Evolutionary conservation across 2,797 vertebrate species (phyloP).

Genomic region (Protosalanx chinensis): DNA sequence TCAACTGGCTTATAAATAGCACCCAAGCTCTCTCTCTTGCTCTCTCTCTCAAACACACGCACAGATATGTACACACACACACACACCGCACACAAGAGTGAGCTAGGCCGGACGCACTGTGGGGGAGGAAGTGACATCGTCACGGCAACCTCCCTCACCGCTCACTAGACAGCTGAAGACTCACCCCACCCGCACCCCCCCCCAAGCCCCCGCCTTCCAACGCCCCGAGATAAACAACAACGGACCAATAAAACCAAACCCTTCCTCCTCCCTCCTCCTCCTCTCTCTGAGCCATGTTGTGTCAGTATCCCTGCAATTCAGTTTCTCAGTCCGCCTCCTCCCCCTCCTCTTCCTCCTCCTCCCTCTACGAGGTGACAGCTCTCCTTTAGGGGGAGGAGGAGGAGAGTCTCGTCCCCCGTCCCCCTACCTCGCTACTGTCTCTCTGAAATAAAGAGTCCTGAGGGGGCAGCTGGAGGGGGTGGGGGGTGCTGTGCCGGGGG

Average conservation of each 20-base stretch:
- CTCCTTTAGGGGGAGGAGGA: too few relatives aligned
- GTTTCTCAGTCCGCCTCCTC: too few relatives aligned
- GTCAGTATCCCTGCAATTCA: too few relatives aligned
- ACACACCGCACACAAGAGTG: not conserved
- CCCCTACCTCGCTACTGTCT: too few relatives aligned
- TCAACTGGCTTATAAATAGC: too few relatives aligned
- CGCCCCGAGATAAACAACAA: slow-evolving; percentile 7
- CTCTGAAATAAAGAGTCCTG: too few relatives aligned
- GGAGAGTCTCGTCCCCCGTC: too few relatives aligned
- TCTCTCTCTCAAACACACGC: not conserved
- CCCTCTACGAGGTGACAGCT: too few relatives aligned
- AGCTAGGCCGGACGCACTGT: not conserved
- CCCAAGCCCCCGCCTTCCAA: slow-evolving; percentile 16
- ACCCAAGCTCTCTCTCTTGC: not conserved
- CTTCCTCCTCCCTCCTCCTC: not conserved
- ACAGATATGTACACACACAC: not conserved
- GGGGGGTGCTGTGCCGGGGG: not conserved
- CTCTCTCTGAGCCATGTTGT: not conserved
- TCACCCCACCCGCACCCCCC: too few relatives aligned
- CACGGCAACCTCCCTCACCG: not conserved
- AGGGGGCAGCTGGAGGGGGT: too few relatives aligned
- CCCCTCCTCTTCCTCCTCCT: too few relatives aligned
- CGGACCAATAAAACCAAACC: not conserved
- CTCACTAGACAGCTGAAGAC: not conserved
- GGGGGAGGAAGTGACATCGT: not conserved